Conservation (phyloP, 2,888 invertebrate species). For the Andrena camellia region DNA sequence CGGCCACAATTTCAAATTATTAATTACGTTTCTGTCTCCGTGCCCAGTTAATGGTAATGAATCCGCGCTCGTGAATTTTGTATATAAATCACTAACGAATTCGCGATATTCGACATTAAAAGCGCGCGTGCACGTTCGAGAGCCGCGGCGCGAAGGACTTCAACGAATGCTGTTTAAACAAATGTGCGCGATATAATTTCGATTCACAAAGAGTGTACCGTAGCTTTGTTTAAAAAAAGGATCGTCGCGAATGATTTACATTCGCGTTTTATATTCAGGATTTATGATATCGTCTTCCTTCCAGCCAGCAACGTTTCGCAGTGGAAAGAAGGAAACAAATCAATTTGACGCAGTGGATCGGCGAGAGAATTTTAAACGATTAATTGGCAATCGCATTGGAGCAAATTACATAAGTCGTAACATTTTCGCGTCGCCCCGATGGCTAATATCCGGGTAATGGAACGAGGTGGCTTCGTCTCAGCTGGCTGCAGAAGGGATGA, state of each 20-base stretch:
- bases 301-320: not conserved
- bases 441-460: constrained; percentile 85
- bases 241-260: constrained; percentile 1
- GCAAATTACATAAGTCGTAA: constrained; percentile 84
- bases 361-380: constrained; percentile 78
- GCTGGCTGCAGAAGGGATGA: constrained; percentile 65
- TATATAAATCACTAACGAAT: constrained; percentile 48
- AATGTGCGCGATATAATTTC: constrained; percentile 31
- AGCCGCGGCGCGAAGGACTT: constrained; percentile 25
- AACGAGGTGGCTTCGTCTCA: constrained; percentile 77
- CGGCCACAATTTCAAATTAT: constrained; percentile 62
- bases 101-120: constrained; percentile 43
- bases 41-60: constrained; percentile 63
- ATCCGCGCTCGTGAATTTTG: constrained; percentile 56
- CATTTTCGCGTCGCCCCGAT: constrained; percentile 83
- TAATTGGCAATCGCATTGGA: constrained; percentile 82
- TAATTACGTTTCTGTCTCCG: constrained; percentile 59
- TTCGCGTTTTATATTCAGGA: not conserved
- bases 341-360: constrained; percentile 51
- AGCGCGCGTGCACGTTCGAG: constrained; percentile 7
- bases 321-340: constrained; percentile 75
- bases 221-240: constrained; percentile 29
- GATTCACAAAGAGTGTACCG: constrained; percentile 12
- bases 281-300: not conserved
- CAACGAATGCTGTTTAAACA: constrained; percentile 40